Conservation (phyloP, 2,113 vertebrate genomes). For the Mastomys natalensis region DNA sequence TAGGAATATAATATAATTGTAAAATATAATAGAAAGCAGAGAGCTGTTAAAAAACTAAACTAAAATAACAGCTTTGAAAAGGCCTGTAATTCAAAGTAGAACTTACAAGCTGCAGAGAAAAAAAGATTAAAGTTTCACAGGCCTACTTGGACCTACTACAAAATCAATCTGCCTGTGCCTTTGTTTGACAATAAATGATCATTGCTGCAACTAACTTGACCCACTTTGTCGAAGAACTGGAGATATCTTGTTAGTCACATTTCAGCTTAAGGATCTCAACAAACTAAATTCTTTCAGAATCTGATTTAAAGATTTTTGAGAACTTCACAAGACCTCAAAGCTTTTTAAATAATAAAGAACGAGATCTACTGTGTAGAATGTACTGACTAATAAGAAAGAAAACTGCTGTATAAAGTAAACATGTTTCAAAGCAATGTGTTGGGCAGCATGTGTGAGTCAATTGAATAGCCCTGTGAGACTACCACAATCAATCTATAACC, state of each 20-base stretch:
- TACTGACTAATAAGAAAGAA: background rate
- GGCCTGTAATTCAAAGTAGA: background rate
- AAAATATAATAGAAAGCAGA: background rate
- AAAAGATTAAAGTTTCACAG: background rate
- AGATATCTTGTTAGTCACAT: background rate
- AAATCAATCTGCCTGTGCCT: background rate
- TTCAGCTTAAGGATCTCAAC: conserved; percentile 24
- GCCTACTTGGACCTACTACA: background rate
- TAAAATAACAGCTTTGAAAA: conserved; percentile 14
- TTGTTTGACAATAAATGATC: background rate
- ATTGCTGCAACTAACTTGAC: background rate
- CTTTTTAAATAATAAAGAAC: background rate
- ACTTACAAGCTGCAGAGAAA: background rate
- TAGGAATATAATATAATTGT: background rate
- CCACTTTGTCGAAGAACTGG: background rate
- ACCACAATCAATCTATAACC: background rate
- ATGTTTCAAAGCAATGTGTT: background rate
- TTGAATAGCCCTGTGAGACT: background rate
- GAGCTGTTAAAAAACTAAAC: background rate
- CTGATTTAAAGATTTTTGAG: background rate
- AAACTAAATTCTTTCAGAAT: background rate
- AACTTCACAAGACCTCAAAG: background rate
- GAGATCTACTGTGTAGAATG: background rate
- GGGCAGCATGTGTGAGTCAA: background rate
- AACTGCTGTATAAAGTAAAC: background rate